Percentiles rank a stretch among this genome's conserved stretches.
Evolutionary conservation across 1,140 invertebrate genomes (phyloP).

Genomic region (Episyrphus balteatus): DNA sequence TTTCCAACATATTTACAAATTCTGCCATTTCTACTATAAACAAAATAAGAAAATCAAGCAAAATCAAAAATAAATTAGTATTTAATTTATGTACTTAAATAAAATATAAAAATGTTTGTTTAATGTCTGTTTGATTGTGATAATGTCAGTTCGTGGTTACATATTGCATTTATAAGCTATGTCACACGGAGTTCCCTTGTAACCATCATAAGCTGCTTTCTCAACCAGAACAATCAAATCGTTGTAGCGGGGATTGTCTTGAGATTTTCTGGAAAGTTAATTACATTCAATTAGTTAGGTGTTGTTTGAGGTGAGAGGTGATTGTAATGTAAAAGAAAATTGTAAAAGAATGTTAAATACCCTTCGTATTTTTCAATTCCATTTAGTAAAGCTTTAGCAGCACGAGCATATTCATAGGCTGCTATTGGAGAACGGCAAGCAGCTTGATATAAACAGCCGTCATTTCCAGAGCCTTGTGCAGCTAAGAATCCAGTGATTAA

Average conservation of each 20-base stretch:
- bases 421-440: conserved; percentile 62
- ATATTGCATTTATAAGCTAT: conserved; percentile 9
- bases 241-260: conserved; percentile 23
- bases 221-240: conserved; percentile 28
- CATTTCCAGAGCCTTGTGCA: conserved; percentile 48
- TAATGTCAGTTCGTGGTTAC: conserved; percentile 14
- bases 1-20: too few species aligned
- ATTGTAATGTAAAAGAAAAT: neutral
- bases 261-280: conserved; percentile 10
- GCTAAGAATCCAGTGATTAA: conserved; percentile 57
- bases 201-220: conserved; percentile 27
- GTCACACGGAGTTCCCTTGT: conserved; percentile 23
- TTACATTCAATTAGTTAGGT: neutral
- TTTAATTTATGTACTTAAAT: conserved; percentile 8
- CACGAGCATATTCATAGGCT: conserved; percentile 59
- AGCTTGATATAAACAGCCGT: conserved; percentile 62
- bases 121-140: too few species aligned
- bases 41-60: too few species aligned
- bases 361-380: conserved; percentile 55
- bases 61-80: neutral
- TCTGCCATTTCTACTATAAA: too few species aligned
- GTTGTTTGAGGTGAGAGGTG: neutral
- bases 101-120: neutral
- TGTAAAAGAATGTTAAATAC: conserved; percentile 36
- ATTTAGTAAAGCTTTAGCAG: conserved; percentile 60